Conservation (phyloP, 2,888 invertebrate genomes). For the Clusia tigrina region DNA sequence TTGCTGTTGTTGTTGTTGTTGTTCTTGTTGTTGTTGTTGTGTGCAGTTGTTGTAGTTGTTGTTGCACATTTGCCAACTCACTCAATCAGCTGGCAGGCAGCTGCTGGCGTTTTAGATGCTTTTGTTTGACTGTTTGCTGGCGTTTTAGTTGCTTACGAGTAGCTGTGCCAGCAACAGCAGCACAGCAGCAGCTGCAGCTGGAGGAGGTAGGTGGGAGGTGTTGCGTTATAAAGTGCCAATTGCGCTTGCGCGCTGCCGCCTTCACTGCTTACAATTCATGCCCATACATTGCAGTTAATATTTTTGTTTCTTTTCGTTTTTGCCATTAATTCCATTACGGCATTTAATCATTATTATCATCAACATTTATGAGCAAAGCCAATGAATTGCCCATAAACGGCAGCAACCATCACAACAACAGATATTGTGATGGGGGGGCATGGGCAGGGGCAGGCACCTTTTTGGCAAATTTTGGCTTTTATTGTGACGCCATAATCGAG, state of each 20-base stretch:
- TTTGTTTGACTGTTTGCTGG: slow-evolving; percentile 44
- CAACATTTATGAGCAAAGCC: background rate
- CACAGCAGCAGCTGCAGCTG: background rate
- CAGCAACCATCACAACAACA: background rate
- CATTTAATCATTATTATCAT: background rate
- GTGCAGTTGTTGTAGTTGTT: slow-evolving; percentile 22
- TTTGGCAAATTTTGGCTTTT: too few species aligned
- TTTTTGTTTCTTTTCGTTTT: background rate
- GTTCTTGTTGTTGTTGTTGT: slow-evolving; percentile 14
- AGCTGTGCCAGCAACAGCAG: background rate
- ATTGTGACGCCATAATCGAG: too few species aligned
- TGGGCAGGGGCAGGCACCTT: background rate
- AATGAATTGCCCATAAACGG: background rate
- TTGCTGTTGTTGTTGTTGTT: slow-evolving; percentile 12
- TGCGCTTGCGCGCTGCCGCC: background rate
- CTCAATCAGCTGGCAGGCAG: slow-evolving; percentile 13
- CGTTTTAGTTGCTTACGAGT: background rate
- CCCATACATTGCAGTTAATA: too few species aligned
- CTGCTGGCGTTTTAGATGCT: slow-evolving; percentile 39
- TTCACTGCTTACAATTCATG: background rate
- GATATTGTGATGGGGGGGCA: too few species aligned
- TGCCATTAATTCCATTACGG: background rate
- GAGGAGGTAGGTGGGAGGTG: too few species aligned
- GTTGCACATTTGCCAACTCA: slow-evolving; percentile 8
- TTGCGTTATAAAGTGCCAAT: slow-evolving; percentile 18